These are phyloP conservation scores for Callithrix jacchus DNA, from an alignment of 2,113 vertebrate genomes.

Conservation along the genomic window DNA sequence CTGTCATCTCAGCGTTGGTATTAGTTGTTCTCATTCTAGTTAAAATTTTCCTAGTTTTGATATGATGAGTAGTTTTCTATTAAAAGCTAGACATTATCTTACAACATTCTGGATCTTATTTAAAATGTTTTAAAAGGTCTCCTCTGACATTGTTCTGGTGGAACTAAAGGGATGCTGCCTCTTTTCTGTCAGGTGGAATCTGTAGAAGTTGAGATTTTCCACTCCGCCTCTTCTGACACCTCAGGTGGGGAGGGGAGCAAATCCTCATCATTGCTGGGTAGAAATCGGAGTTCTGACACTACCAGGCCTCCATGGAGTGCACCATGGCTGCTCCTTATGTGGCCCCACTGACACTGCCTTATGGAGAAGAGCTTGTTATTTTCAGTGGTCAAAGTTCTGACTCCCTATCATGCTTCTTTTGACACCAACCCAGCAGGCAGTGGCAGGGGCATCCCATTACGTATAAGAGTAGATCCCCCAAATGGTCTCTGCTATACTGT, in stretches of 20 bases:
- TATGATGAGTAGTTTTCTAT: background rate
- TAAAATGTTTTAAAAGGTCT: background rate
- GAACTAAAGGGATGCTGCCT: background rate
- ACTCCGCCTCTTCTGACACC: background rate
- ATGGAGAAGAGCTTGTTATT: background rate
- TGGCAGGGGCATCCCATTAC: background rate
- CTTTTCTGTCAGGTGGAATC: background rate
- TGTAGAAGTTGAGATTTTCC: background rate
- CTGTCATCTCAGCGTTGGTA: background rate
- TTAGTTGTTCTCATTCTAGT: background rate
- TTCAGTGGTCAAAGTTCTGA: background rate
- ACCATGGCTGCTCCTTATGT: background rate
- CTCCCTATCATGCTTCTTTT: background rate
- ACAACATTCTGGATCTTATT: background rate
- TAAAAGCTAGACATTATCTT: background rate
- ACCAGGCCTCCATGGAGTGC: background rate
- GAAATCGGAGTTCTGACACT: background rate
- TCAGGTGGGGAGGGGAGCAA: too few relatives aligned
- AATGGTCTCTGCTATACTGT: background rate
- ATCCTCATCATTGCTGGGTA: background rate
- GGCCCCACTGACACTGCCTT: background rate
- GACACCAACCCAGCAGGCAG: background rate
- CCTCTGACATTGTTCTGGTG: background rate
- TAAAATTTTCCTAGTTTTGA: background rate
- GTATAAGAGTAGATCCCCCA: background rate